These are phyloP conservation scores for Cardiocondyla obscurior DNA, from an alignment of 1,140 invertebrate genomes.

Conservation along the genomic window DNA sequence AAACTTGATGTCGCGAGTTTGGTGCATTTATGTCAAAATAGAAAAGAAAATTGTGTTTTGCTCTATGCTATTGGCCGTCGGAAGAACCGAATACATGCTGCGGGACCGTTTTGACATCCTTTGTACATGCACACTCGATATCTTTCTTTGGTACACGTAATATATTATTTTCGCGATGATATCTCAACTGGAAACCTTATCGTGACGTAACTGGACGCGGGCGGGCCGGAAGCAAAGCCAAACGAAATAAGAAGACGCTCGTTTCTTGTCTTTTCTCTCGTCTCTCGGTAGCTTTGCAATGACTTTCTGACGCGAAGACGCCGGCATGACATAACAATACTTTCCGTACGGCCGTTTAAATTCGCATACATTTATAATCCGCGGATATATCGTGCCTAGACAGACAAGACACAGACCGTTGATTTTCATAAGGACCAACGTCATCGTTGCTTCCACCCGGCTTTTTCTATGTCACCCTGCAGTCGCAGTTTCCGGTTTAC, in stretches of 20 bases:
- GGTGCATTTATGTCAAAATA: background rate
- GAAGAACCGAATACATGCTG: background rate
- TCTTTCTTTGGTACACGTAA: constrained; percentile 17
- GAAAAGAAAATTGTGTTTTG: background rate
- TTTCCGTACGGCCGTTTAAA: constrained; percentile 25
- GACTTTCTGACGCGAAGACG: constrained; percentile 59
- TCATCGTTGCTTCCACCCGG: constrained; percentile 21
- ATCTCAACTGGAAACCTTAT: constrained; percentile 62
- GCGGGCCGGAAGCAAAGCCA: constrained; percentile 55
- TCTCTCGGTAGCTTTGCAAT: constrained; percentile 26
- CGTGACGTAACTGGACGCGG: constrained; percentile 51
- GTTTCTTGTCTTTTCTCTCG: background rate
- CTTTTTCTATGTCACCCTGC: constrained; percentile 2
- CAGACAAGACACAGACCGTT: constrained; percentile 64
- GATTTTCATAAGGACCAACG: constrained; percentile 74
- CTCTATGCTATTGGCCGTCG: background rate
- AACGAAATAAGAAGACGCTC: constrained; percentile 55
- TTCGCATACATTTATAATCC: constrained; percentile 34
- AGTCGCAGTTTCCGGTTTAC: constrained; percentile 31
- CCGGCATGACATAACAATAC: constrained; percentile 25
- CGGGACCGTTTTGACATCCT: constrained; percentile 15
- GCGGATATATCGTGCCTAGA: constrained; percentile 44
- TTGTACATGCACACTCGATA: constrained; percentile 21
- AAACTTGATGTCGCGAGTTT: background rate
- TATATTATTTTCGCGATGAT: constrained; percentile 43